Evolutionary conservation across 2,888 invertebrate genomes (phyloP), one percentile per base, ranked within the genome.

Genomic region (Marronus borbonicus): DNA sequence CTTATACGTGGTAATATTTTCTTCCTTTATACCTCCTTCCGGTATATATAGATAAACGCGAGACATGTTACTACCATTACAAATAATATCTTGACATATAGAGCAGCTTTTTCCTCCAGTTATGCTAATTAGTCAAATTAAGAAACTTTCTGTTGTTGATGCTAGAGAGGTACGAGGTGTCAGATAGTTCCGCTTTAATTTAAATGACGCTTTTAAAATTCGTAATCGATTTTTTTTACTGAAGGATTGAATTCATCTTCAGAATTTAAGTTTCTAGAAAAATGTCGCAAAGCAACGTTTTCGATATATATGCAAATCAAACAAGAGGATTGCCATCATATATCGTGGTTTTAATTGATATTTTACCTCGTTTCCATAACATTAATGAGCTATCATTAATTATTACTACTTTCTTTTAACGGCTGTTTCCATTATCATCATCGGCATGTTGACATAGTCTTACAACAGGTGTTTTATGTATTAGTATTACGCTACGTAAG

Each of bases 351-450:
- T 49, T 70, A 70, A 70, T 70, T 52, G 70, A 70, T 24, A 31
- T 68, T 68, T 68, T 49, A 52, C 24, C 24, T 20, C 66, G 66
- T 68, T 68, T 68, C 66, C 12, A 49, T 24, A 20, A 49, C 66
- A 68, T 68, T 68, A 68, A 68, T 49, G 49, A 49, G n/a, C 66
- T 12, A 49, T 14, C 55, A 58, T 70, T 70, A 70, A 58, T 70
- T 70, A 70, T 55, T 24, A 58, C 24, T 70, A 58, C 70, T 70
- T 70, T 70, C 70, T 70, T 70, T 70, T 70, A 70, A 70, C 70
- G 70, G 58, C 70, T 70, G 31, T 58, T 70, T 31, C 69, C 52
- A 52, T 70, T 70, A 66, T 39, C 36, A 58, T 70, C 28, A 20
- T 58, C 58, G n/a, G 31, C 58, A 49, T 36, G 31, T 20, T n/a